Evolutionary conservation across 2,797 vertebrate species (phyloP).

Genomic region (Anas bahamensis): DNA sequence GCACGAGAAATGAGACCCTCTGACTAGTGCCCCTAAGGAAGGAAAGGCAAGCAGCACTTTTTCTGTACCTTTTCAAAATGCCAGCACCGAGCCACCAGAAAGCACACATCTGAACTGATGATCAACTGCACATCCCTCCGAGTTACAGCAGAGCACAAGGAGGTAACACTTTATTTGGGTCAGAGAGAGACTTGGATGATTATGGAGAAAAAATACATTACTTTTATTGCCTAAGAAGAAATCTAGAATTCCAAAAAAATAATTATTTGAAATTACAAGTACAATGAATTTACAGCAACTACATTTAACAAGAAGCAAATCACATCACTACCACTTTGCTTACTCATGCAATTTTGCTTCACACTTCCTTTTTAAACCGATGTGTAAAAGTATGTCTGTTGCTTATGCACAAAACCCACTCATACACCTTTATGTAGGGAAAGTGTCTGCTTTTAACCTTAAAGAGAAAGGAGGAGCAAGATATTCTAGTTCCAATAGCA

Average conservation of each 20-base stretch:
- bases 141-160: not conserved
- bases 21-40: not conserved
- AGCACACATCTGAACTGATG: not conserved
- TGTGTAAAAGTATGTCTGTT: not conserved
- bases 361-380: not conserved
- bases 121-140: not conserved
- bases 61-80: not conserved
- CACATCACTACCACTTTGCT: not conserved
- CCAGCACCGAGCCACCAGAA: not conserved
- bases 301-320: not conserved
- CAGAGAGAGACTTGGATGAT: not conserved
- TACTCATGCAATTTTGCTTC: slow-evolving; percentile 18
- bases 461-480: not conserved
- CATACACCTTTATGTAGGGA: not conserved
- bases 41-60: not conserved
- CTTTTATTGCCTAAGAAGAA: not conserved
- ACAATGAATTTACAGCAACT: not conserved
- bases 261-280: not conserved
- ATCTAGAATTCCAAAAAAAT: not conserved
- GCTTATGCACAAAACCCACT: not conserved
- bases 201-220: not conserved
- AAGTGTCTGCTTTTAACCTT: not conserved
- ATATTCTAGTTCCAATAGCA: not conserved
- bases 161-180: not conserved
- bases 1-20: not conserved